Conservation (phyloP, 1,140 invertebrate species). For the Spodoptera litura region DNA sequence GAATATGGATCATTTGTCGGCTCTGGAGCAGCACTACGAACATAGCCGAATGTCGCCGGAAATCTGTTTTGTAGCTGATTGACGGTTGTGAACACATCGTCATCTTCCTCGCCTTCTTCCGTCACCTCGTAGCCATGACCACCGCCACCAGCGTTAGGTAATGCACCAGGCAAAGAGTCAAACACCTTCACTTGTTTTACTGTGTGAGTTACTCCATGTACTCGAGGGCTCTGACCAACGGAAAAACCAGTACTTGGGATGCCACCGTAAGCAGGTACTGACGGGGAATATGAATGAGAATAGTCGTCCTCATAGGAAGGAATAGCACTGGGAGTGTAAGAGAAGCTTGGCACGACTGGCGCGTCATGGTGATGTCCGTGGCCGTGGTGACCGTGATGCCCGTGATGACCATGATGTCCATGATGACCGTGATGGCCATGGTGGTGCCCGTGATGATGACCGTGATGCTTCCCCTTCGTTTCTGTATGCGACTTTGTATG, state of each 20-base stretch:
- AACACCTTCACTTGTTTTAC: constrained; percentile 80
- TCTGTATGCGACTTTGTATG: constrained; percentile 65
- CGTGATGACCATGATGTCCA: constrained; percentile 60
- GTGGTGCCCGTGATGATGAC: constrained; percentile 67
- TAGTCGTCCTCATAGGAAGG: constrained; percentile 67
- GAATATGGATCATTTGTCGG: constrained; percentile 61
- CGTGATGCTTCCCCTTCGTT: constrained; percentile 66
- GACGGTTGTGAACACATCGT: constrained; percentile 71
- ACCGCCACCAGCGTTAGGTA: constrained; percentile 53
- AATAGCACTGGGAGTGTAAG: constrained; percentile 59
- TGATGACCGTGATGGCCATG: constrained; percentile 49
- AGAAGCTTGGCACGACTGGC: constrained; percentile 60
- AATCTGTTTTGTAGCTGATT: constrained; percentile 71
- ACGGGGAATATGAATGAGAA: constrained; percentile 60
- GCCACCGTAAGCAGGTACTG: constrained; percentile 58
- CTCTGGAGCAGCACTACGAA: constrained; percentile 59
- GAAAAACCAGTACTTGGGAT: constrained; percentile 40
- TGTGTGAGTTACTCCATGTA: constrained; percentile 75
- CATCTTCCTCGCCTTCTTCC: constrained; percentile 79
- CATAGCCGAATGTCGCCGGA: constrained; percentile 67
- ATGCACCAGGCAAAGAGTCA: constrained; percentile 71
- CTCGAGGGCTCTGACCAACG: constrained; percentile 57
- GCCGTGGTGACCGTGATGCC: constrained; percentile 64
- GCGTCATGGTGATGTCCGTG: constrained; percentile 66
- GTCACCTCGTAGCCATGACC: constrained; percentile 76